A percentile compares a stretch with the other conserved stretches of the same genome.
Evolutionary conservation across 2,888 invertebrate genomes (phyloP).

Genomic region (Serrognathus titanus): DNA sequence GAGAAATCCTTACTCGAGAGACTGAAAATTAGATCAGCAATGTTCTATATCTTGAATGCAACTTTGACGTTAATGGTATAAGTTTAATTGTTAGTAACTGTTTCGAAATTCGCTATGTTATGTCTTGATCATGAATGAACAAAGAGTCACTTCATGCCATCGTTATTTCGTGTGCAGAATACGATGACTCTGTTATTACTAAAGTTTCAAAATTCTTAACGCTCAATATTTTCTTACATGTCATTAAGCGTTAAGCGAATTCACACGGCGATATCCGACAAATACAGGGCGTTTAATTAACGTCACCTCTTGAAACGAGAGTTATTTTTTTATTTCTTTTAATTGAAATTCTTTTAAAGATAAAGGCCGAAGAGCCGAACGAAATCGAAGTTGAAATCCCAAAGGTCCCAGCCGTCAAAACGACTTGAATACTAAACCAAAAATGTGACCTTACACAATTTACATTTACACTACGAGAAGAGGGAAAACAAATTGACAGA

Average conservation of each 20-base stretch:
- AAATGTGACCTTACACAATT: conserved; percentile 8
- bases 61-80: conserved; percentile 31
- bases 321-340: no score
- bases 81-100: conserved; percentile 30
- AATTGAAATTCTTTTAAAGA: no score
- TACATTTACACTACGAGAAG: conserved; percentile 7
- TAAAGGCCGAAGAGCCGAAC: no score
- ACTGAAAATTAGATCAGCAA: conserved; percentile 25
- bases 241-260: no score
- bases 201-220: no score
- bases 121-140: conserved; percentile 18
- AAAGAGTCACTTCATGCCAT: conserved; percentile 14
- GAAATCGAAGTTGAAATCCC: conserved; percentile 2
- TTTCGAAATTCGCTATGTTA: conserved; percentile 20
- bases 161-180: conserved; percentile 1
- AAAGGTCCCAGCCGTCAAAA: conserved; percentile 4
- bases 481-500: conserved; percentile 2
- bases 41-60: conserved; percentile 21
- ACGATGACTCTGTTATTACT: no score
- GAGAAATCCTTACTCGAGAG: conserved; percentile 16
- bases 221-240: no score
- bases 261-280: no score
- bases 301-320: no score
- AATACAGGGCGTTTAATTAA: no score
- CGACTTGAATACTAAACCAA: conserved; percentile 14